A percentile compares a stretch with the other conserved stretches of the same genome.
Evolutionary conservation across 2,113 vertebrate species (phyloP).

Genomic region (Sigmodon hispidus): DNA sequence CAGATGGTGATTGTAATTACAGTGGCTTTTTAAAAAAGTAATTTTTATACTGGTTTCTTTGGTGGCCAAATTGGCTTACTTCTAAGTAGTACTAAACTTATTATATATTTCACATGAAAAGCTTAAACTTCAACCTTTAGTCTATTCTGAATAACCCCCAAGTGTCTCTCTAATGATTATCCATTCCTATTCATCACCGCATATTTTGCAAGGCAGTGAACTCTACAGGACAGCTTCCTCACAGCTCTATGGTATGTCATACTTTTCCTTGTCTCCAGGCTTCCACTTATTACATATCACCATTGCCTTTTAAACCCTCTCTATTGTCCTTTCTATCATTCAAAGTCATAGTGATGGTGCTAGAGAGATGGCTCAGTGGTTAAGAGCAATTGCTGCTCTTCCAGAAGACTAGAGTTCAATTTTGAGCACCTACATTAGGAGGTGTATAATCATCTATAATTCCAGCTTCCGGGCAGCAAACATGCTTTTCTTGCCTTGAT

Average conservation of each 20-base stretch:
- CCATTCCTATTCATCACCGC: not conserved
- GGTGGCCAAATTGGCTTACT: not conserved
- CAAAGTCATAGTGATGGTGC: not conserved
- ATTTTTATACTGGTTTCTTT: not conserved
- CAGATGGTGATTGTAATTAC: not conserved
- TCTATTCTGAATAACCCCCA: not conserved
- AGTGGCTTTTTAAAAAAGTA: not conserved
- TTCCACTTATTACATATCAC: not conserved
- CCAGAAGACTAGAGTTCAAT: not conserved
- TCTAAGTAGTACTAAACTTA: not conserved
- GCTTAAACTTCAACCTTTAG: not conserved
- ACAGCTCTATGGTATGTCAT: not conserved
- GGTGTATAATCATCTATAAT: not conserved
- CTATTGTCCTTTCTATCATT: not conserved
- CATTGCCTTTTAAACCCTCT: not conserved
- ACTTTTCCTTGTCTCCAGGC: not conserved
- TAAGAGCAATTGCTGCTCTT: not conserved
- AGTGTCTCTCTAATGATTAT: not conserved
- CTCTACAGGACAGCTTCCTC: not conserved
- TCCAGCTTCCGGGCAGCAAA: not conserved
- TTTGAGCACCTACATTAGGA: not conserved
- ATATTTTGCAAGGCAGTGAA: not conserved
- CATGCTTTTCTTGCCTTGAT: not conserved
- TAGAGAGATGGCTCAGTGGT: not conserved
- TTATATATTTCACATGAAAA: not conserved